These are phyloP conservation scores for Achroia grisella DNA, from an alignment of 1,140 invertebrate genomes.

Conservation along the genomic window DNA sequence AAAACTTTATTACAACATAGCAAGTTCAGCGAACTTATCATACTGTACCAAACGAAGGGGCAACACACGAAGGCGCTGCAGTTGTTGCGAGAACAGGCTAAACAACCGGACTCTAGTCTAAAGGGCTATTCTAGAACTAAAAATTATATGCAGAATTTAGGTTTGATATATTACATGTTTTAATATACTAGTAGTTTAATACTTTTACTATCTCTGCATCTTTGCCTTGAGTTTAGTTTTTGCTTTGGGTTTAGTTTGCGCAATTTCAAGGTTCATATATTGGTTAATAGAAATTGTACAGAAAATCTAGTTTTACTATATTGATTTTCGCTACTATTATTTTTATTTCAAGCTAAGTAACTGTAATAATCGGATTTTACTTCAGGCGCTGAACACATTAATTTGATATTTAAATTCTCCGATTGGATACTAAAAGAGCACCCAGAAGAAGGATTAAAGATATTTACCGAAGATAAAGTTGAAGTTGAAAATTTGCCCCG, in stretches of 20 bases:
- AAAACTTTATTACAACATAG: conserved; percentile 88
- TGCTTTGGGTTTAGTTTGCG: too few species aligned
- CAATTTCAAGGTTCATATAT: too few species aligned
- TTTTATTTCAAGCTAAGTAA: too few species aligned
- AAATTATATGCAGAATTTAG: conserved; percentile 93
- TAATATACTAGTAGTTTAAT: too few species aligned
- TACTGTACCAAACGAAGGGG: conserved; percentile 95
- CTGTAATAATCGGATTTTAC: too few species aligned
- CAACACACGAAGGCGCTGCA: conserved; percentile 94
- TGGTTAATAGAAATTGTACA: too few species aligned
- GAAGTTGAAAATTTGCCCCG: conserved; percentile 93
- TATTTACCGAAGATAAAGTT: conserved; percentile 93
- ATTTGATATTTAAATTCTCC: conserved; percentile 96
- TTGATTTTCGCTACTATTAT: too few species aligned
- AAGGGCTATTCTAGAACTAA: conserved; percentile 89
- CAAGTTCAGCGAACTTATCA: conserved; percentile 95
- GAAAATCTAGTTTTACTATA: too few species aligned
- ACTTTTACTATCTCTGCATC: too few species aligned
- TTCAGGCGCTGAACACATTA: conserved; percentile 85
- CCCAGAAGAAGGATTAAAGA: conserved; percentile 93
- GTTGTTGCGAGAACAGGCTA: conserved; percentile 87
- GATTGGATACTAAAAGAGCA: conserved; percentile 91
- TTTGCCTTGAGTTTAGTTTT: too few species aligned
- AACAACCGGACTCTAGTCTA: conserved; percentile 83
- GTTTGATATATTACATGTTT: conserved; percentile 39